phyloP scores from a whole-genome alignment of 2,797 vertebrate species.

The Halcyon chelicuti region DNA sequence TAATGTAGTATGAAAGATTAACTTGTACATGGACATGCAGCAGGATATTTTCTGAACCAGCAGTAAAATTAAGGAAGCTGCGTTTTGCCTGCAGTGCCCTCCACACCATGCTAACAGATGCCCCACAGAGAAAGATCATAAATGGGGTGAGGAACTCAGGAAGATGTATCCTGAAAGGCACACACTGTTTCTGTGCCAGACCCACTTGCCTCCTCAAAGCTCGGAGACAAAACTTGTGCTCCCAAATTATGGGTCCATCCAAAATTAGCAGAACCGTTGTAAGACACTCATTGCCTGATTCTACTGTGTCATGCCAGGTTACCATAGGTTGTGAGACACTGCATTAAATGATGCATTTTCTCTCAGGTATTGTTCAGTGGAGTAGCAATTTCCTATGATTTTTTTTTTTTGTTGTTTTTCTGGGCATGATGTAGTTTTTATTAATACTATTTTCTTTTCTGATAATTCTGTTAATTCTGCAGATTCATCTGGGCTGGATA shows the following conservation, averaged over 20 bases:
- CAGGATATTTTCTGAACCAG: background rate
- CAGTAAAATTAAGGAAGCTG: background rate
- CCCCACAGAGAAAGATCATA: rapidly evolving
- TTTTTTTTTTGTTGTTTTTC: background rate
- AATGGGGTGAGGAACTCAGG: background rate
- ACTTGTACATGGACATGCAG: background rate
- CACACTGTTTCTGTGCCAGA: background rate
- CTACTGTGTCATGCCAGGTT: background rate
- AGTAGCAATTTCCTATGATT: background rate
- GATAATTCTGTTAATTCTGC: background rate
- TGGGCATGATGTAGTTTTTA: background rate
- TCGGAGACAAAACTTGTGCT: background rate
- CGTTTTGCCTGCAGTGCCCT: background rate
- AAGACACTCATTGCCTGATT: background rate
- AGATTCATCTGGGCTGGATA: background rate
- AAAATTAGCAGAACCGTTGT: background rate
- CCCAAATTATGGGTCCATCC: background rate
- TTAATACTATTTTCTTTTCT: background rate
- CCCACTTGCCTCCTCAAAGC: background rate
- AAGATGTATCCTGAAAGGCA: background rate
- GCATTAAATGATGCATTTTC: background rate
- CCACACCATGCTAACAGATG: background rate
- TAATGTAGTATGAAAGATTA: background rate
- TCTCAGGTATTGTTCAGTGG: background rate
- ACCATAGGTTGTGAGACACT: background rate